Evolutionary conservation across 2,797 vertebrate genomes (phyloP).

Genomic region (Poecilia wingei): DNA sequence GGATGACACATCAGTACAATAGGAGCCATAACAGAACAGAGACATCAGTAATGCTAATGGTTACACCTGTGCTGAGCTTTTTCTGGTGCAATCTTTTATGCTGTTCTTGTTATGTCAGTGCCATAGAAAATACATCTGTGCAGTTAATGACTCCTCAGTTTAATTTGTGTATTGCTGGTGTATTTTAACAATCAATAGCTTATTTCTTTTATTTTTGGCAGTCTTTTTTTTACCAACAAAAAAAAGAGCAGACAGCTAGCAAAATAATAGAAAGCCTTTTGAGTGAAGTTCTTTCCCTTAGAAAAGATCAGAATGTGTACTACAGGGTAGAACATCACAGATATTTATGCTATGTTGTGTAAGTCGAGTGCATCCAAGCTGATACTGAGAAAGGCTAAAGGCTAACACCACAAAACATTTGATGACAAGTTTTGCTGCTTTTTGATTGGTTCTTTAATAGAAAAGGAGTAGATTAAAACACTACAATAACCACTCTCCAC

Average conservation of each 20-base stretch:
- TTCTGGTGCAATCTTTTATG: conserved; percentile 47
- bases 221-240: neutral
- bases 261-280: neutral
- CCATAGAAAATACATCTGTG: conserved; percentile 22
- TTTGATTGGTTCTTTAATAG: too few species aligned
- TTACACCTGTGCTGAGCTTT: conserved; percentile 49
- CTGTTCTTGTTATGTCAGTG: conserved; percentile 60
- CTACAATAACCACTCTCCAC: neutral
- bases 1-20: conserved; percentile 20
- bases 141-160: conserved; percentile 24
- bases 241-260: neutral
- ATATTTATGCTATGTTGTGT: neutral
- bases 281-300: neutral
- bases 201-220: neutral
- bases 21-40: conserved; percentile 25
- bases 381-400: neutral
- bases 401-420: neutral
- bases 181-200: neutral
- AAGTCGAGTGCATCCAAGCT: neutral
- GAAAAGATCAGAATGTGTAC: neutral
- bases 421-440: neutral
- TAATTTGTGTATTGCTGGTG: conserved; percentile 21
- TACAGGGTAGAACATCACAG: too few species aligned
- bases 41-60: conserved; percentile 47
- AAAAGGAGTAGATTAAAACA: neutral